phyloP scores from a whole-genome alignment of 2,113 vertebrate genomes.

The Tragelaphus scriptus region DNA sequence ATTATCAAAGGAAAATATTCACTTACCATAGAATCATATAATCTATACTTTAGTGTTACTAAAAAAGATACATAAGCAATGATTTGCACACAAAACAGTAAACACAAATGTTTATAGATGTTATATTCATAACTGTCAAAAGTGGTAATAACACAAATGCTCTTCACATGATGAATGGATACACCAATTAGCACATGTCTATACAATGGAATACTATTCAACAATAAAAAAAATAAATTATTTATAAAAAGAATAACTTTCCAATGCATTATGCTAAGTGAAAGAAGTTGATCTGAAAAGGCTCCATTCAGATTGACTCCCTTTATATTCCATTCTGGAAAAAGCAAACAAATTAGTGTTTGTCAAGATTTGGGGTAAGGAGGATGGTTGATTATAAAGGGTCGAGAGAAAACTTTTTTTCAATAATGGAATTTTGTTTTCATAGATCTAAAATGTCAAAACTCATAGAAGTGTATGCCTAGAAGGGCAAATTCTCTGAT shows the following conservation, averaged over 20 bases:
- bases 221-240: neutral
- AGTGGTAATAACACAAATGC: neutral
- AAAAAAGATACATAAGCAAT: neutral
- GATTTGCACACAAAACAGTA: neutral
- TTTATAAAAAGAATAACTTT: neutral
- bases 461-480: neutral
- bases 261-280: neutral
- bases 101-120: neutral
- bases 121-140: neutral
- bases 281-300: neutral
- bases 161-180: neutral
- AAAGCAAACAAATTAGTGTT: neutral
- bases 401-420: neutral
- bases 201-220: neutral
- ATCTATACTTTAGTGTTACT: neutral
- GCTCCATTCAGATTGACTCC: neutral
- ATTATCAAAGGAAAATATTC: neutral
- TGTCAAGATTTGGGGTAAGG: neutral
- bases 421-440: neutral
- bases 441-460: neutral
- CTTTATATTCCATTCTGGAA: neutral
- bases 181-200: neutral
- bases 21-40: neutral
- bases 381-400: neutral
- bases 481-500: neutral